A percentile compares a stretch with the other conserved stretches of the same genome.
These are phyloP conservation scores for Elmis aenea DNA, from an alignment of 2,888 invertebrate species.

Conservation along the genomic window DNA sequence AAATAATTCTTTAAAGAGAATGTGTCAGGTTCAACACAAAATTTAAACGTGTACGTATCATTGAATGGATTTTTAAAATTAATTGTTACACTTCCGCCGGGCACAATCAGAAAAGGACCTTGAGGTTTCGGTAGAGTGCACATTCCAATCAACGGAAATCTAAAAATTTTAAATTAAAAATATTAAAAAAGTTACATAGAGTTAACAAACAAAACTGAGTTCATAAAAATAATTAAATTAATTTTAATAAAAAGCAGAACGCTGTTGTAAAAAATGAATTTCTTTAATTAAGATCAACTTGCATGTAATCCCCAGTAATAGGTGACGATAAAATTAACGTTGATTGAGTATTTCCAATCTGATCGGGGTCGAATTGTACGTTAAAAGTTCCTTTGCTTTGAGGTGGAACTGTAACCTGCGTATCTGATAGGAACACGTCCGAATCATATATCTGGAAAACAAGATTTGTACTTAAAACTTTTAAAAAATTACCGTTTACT, in stretches of 20 bases:
- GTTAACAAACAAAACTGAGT: neutral
- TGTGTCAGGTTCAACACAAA: constrained; percentile 44
- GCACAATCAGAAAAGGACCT: constrained; percentile 47
- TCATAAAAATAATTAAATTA: no score
- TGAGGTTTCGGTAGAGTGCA: constrained; percentile 49
- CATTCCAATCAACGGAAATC: constrained; percentile 47
- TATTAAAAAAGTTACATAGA: neutral
- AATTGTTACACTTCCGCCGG: constrained; percentile 38
- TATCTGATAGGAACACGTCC: constrained; percentile 26
- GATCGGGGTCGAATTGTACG: constrained; percentile 36
- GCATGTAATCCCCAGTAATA: constrained; percentile 37
- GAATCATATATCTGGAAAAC: constrained; percentile 29
- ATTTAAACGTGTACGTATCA: constrained; percentile 41
- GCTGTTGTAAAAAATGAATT: no score
- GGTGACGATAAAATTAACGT: constrained; percentile 31
- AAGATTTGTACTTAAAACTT: neutral
- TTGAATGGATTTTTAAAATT: constrained; percentile 49
- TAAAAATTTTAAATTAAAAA: constrained; percentile 21
- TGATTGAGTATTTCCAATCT: constrained; percentile 32
- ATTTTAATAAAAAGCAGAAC: no score
- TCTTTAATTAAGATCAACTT: no score
- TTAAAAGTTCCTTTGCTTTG: constrained; percentile 25
- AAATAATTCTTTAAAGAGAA: constrained; percentile 43
- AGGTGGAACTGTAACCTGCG: constrained; percentile 12
- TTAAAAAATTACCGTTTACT: no score